These are phyloP conservation scores for Choloepus hoffmanni DNA, from an alignment of 2,113 vertebrate species.

Conservation along the genomic window DNA sequence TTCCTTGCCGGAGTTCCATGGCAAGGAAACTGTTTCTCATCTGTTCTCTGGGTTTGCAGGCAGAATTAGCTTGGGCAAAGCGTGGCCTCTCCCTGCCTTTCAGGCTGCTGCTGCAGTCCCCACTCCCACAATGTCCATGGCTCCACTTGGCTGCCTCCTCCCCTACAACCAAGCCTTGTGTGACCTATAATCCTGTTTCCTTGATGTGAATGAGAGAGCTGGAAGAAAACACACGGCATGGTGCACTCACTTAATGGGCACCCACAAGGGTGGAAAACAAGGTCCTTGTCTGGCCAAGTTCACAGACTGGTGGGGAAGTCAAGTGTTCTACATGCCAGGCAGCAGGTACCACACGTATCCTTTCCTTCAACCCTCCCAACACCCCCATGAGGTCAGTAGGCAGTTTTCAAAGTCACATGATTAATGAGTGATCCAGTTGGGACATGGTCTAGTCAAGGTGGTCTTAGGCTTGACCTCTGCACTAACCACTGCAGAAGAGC, in stretches of 20 bases:
- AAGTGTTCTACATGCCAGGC: too few species aligned
- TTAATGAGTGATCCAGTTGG: background rate
- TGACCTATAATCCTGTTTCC: background rate
- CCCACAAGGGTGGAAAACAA: background rate
- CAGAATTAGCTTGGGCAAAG: background rate
- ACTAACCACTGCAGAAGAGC: background rate
- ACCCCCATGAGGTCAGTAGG: background rate
- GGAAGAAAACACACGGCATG: background rate
- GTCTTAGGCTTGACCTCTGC: background rate
- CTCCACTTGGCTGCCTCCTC: too few species aligned
- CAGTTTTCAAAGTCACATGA: background rate
- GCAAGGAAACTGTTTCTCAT: background rate
- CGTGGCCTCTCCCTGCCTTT: background rate
- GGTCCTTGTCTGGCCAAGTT: background rate
- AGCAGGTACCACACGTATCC: rapidly evolving
- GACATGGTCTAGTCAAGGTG: too few species aligned
- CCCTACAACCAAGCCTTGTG: background rate
- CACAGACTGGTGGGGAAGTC: background rate
- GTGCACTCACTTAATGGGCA: background rate
- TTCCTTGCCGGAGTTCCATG: background rate
- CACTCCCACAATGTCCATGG: background rate
- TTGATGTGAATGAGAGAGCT: background rate
- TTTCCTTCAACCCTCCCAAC: background rate
- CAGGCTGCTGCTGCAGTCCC: background rate
- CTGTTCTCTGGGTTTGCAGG: background rate